Evolutionary conservation across 1,140 invertebrate genomes (phyloP).

Genomic region (Pogonomyrmex barbatus): DNA sequence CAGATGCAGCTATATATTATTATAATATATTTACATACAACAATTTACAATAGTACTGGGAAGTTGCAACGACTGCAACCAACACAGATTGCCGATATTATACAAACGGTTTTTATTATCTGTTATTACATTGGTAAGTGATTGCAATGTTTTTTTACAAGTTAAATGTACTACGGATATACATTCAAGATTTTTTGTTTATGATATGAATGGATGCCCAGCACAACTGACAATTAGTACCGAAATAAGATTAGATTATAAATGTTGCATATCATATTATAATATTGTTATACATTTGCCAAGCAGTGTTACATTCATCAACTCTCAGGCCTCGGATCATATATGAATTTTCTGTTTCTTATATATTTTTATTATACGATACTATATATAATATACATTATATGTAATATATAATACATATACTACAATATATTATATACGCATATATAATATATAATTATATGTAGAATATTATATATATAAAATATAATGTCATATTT

Average conservation of each 20-base stretch:
- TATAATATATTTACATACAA: conserved; percentile 86
- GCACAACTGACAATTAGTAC: conserved; percentile 84
- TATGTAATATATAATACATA: background rate
- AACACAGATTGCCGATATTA: conserved; percentile 78
- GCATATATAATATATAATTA: too few species aligned
- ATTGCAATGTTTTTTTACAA: conserved; percentile 78
- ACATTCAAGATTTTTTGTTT: conserved; percentile 76
- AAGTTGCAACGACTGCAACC: conserved; percentile 82
- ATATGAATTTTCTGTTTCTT: conserved; percentile 17
- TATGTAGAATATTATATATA: too few species aligned
- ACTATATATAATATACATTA: conserved; percentile 3
- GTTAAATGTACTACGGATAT: conserved; percentile 77
- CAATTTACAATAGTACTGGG: conserved; percentile 83
- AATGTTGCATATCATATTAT: conserved; percentile 87
- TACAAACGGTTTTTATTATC: conserved; percentile 83
- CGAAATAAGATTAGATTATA: conserved; percentile 86
- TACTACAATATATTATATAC: conserved; percentile 8
- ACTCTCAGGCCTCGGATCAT: conserved; percentile 77
- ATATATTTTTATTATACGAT: conserved; percentile 4
- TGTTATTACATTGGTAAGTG: conserved; percentile 83
- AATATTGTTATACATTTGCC: conserved; percentile 86
- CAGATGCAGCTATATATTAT: conserved; percentile 86
- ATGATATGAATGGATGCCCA: conserved; percentile 84
- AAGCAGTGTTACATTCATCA: conserved; percentile 78
- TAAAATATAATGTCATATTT: too few species aligned